Percentiles rank a stretch among this genome's conserved stretches.
Conservation (phyloP, 2,888 invertebrate genomes). For the Spisula subtruncata region DNA sequence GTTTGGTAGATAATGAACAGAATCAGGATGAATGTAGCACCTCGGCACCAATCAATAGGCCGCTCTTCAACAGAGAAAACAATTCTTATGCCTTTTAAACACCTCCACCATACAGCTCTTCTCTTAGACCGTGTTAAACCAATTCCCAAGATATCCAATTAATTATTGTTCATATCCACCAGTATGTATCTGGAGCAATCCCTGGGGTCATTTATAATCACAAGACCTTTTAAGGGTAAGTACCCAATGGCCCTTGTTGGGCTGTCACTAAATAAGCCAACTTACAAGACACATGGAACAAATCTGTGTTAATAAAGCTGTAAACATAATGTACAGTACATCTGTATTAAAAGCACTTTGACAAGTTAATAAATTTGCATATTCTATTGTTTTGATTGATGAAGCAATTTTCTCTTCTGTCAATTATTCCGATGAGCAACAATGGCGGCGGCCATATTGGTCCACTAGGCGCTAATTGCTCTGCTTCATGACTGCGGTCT, state of each 20-base stretch:
- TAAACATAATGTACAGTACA: conserved; percentile 40
- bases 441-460: conserved; percentile 33
- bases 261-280: not conserved
- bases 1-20: not conserved
- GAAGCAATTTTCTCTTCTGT: conserved; percentile 52
- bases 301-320: conserved; percentile 28
- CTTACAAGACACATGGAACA: not conserved
- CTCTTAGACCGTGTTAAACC: not conserved
- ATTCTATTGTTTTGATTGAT: conserved; percentile 51
- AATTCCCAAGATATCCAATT: conserved; percentile 12
- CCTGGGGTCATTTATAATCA: not conserved
- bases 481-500: conserved; percentile 30
- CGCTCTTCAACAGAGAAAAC: not conserved
- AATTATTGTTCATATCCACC: not conserved
- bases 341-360: conserved; percentile 49
- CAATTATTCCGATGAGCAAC: conserved; percentile 46
- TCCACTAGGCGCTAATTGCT: conserved; percentile 41
- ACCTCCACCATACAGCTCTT: too few relatives aligned
- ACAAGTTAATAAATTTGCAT: conserved; percentile 46
- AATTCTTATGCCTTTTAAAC: too few relatives aligned
- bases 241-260: not conserved
- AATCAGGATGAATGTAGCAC: not conserved
- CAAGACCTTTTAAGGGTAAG: conserved; percentile 9
- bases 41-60: too few relatives aligned
- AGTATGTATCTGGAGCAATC: not conserved